A percentile compares a stretch with the other conserved stretches of the same genome.
Conservation (phyloP, 35 echinoderm and acorn worm species). For the Apostichopus californicus region DNA sequence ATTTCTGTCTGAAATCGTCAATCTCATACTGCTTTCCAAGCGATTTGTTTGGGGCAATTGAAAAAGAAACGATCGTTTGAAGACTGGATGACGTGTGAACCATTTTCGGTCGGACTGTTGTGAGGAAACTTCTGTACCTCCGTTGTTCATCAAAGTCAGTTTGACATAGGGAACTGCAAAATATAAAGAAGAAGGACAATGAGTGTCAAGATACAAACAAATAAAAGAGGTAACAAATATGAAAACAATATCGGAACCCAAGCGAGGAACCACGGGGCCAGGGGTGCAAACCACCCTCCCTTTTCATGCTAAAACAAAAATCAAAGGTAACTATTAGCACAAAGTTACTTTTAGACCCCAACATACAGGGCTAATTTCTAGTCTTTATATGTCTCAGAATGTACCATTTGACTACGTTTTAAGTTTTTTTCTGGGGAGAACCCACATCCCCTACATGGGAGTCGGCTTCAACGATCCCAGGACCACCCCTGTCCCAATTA, state of each 20-base stretch:
- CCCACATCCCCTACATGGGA: too few relatives aligned
- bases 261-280: not conserved
- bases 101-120: not conserved
- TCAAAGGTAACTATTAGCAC: too few relatives aligned
- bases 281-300: not conserved
- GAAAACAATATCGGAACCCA: not conserved
- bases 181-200: not conserved
- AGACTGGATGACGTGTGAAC: not conserved
- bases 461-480: too few relatives aligned
- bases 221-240: not conserved
- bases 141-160: not conserved
- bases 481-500: too few relatives aligned
- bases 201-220: too few relatives aligned
- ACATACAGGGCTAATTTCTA: too few relatives aligned
- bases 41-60: not conserved
- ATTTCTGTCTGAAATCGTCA: not conserved
- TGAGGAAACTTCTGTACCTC: not conserved
- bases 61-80: slow-evolving; percentile 4
- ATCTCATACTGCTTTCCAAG: not conserved
- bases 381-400: too few relatives aligned
- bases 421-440: too few relatives aligned
- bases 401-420: too few relatives aligned
- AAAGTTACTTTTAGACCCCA: too few relatives aligned
- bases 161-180: slow-evolving; percentile 2
- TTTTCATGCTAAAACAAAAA: too few relatives aligned